phyloP scores from a whole-genome alignment of 2,797 vertebrate species.

The Glyptemys insculpta region DNA sequence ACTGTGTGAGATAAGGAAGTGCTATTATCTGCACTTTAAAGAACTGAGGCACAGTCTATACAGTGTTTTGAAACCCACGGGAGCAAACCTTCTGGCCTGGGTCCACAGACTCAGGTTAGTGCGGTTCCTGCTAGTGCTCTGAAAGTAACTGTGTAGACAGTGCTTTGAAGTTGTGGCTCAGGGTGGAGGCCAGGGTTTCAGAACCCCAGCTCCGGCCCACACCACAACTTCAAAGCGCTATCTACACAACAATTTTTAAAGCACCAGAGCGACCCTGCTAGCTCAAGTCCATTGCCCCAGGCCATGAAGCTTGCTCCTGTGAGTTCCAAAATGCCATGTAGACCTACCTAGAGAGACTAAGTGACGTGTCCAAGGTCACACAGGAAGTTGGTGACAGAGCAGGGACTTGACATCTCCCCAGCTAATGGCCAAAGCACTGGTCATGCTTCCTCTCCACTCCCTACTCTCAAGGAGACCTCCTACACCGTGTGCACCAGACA shows the following conservation, averaged over 20 bases:
- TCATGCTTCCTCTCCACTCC: not conserved
- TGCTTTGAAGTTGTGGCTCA: not conserved
- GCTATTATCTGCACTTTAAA: not conserved
- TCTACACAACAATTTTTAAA: not conserved
- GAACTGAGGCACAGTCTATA: not conserved
- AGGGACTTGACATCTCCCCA: not conserved
- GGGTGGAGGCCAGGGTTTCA: not conserved
- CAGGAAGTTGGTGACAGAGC: not conserved
- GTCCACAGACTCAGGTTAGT: not conserved
- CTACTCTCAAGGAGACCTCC: not conserved
- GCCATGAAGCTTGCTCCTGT: not conserved
- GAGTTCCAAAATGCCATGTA: not conserved
- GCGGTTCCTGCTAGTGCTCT: too few relatives aligned
- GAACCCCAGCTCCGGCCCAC: not conserved
- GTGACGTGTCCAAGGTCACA: constrained; percentile 44
- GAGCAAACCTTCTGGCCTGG: not conserved
- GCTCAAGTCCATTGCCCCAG: too few relatives aligned
- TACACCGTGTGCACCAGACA: too few relatives aligned
- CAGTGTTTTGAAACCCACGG: not conserved
- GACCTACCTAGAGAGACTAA: not conserved
- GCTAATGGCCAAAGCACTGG: not conserved
- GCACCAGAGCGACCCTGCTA: not conserved
- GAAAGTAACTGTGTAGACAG: not conserved
- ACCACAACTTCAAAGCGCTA: not conserved
- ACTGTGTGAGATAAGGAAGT: not conserved